phyloP scores from a whole-genome alignment of 2,888 invertebrate genomes.

The Leptura quadrifasciata region DNA sequence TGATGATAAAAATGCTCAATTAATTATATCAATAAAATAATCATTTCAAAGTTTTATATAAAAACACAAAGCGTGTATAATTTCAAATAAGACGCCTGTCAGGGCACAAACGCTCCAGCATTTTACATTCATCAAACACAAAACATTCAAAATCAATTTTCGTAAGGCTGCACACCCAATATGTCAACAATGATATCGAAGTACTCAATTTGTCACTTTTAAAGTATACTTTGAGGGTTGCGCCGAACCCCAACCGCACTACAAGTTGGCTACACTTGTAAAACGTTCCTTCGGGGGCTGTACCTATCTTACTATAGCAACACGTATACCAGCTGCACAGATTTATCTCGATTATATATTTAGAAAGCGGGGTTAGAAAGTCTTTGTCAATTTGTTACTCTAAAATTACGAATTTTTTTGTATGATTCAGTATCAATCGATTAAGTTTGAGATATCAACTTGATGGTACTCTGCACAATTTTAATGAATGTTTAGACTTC shows the following conservation, averaged over 20 bases:
- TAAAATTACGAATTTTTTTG: not conserved
- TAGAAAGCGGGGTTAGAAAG: not conserved
- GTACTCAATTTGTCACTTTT: constrained; percentile 36
- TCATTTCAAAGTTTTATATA: too few species aligned
- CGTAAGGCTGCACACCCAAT: constrained; percentile 1
- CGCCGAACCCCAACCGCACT: not conserved
- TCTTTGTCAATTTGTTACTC: not conserved
- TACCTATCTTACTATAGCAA: constrained; percentile 10
- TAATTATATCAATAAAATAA: too few species aligned
- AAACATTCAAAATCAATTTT: constrained; percentile 20
- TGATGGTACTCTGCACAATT: too few species aligned
- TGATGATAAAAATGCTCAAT: too few species aligned
- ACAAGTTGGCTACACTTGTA: constrained; percentile 3
- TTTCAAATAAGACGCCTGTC: not conserved
- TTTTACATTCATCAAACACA: not conserved
- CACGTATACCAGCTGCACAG: not conserved
- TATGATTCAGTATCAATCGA: too few species aligned
- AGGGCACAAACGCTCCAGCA: not conserved
- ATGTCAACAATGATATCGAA: constrained; percentile 31
- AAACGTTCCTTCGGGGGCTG: constrained; percentile 11
- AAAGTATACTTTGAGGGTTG: constrained; percentile 22
- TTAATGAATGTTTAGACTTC: too few species aligned
- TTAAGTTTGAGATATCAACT: too few species aligned
- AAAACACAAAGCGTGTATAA: too few species aligned
- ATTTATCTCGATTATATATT: not conserved